These are phyloP conservation scores for Forbesichthys agassizii DNA, from an alignment of 2,113 vertebrate species.

Conservation along the genomic window DNA sequence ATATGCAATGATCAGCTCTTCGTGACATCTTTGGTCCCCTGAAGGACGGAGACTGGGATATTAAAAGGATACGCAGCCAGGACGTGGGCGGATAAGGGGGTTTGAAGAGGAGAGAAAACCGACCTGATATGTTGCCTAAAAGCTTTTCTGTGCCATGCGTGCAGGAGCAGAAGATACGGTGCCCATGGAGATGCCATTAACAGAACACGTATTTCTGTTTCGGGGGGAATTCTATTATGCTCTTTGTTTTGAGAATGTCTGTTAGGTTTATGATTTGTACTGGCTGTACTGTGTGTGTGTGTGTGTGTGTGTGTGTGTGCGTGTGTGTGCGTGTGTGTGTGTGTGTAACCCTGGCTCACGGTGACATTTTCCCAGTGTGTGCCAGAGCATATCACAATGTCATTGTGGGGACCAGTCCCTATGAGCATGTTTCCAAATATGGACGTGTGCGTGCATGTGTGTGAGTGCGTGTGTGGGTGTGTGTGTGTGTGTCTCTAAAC, in stretches of 20 bases:
- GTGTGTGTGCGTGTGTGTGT: conserved; percentile 1
- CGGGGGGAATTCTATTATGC: too few species aligned
- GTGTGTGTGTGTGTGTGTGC: not conserved
- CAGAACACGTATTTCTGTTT: too few species aligned
- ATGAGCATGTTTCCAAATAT: too few species aligned
- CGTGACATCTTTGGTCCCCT: not conserved
- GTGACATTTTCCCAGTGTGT: conserved; percentile 1
- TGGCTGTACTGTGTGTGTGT: conserved; percentile 34
- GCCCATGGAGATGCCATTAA: not conserved
- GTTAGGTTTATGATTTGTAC: not conserved
- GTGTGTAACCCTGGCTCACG: not conserved
- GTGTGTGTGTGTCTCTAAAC: conserved; percentile 10
- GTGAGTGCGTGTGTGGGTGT: conserved; percentile 8
- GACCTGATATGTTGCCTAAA: not conserved
- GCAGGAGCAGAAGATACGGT: conserved; percentile 20
- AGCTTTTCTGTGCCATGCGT: conserved; percentile 23
- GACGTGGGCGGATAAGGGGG: conserved; percentile 1
- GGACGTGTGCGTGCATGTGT: conserved; percentile 8
- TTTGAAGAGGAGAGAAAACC: not conserved
- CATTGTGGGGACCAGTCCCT: too few species aligned
- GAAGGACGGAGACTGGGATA: conserved; percentile 37
- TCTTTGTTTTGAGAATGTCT: too few species aligned
- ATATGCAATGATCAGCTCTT: not conserved
- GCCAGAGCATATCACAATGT: not conserved
- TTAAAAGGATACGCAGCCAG: conserved; percentile 38